phyloP scores from a whole-genome alignment of 2,113 vertebrate species.

The Entosphenus tridentatus region DNA sequence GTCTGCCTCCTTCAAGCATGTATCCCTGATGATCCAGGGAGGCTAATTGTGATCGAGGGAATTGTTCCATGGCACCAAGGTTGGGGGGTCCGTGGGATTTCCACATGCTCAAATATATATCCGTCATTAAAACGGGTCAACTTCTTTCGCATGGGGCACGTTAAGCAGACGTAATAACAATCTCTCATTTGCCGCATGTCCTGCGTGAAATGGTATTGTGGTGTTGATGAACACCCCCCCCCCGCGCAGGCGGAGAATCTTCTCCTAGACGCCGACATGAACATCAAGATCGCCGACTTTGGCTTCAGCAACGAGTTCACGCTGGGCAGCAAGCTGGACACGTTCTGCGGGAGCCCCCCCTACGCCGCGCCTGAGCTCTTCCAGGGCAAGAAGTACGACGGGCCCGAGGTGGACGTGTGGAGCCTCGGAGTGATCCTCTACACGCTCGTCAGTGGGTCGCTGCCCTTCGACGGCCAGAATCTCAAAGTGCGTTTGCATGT shows the following conservation, averaged over 20 bases:
- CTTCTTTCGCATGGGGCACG: conserved; percentile 9
- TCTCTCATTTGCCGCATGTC: no score
- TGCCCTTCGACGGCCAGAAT: conserved; percentile 88
- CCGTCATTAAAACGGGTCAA: conserved; percentile 16
- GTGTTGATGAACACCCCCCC: not conserved
- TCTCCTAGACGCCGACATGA: conserved; percentile 81
- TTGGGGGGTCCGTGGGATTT: no score
- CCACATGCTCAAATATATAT: no score
- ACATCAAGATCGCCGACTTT: conserved; percentile 97
- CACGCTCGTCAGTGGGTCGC: conserved; percentile 71
- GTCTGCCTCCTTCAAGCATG: no score
- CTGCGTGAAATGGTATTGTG: not conserved
- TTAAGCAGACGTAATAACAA: not conserved
- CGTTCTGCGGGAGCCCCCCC: conserved; percentile 78
- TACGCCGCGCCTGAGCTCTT: conserved; percentile 86
- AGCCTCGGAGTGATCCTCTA: conserved; percentile 88
- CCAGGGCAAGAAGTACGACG: conserved; percentile 88
- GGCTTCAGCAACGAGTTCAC: conserved; percentile 97
- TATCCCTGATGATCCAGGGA: not conserved
- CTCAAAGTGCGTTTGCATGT: conserved; percentile 43
- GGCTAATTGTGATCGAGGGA: no score
- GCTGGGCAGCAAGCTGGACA: conserved; percentile 79
- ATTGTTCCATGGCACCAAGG: no score
- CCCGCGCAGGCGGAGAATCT: conserved; percentile 67
- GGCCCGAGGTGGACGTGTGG: conserved; percentile 89